Percentiles rank a stretch among this genome's conserved stretches.
phyloP scores from a whole-genome alignment of 2,113 vertebrate genomes.

The Apteryx owenii region DNA sequence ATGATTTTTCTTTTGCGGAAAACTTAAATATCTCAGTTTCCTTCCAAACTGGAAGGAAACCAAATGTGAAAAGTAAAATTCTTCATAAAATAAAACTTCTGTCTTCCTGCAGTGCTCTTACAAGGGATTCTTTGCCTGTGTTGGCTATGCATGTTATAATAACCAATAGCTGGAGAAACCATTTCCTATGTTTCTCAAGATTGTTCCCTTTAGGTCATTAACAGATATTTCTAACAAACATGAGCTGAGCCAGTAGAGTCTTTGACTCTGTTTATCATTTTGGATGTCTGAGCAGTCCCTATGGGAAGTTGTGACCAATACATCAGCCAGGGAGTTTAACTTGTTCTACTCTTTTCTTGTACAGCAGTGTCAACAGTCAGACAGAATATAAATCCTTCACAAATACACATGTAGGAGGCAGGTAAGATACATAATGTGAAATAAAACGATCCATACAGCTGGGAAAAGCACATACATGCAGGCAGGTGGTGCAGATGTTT shows the following conservation, averaged over 20 bases:
- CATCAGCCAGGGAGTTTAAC: slow-evolving; percentile 24
- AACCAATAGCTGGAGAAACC: slow-evolving; percentile 48
- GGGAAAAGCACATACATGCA: not conserved
- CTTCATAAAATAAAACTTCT: slow-evolving; percentile 29
- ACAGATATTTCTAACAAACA: slow-evolving; percentile 69
- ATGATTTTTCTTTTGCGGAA: slow-evolving; percentile 51
- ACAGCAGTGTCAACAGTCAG: not conserved
- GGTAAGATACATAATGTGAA: not conserved
- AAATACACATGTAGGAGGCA: not conserved
- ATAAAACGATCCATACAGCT: not conserved
- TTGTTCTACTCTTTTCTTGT: not conserved
- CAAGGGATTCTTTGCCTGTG: slow-evolving; percentile 16
- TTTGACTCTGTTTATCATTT: slow-evolving; percentile 56
- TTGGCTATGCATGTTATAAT: not conserved
- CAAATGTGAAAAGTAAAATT: slow-evolving; percentile 52
- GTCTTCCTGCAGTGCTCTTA: slow-evolving; percentile 33
- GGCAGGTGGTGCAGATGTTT: not conserved
- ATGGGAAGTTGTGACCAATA: slow-evolving; percentile 41
- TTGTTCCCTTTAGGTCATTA: slow-evolving; percentile 64
- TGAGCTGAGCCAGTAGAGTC: slow-evolving; percentile 32
- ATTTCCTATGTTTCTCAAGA: slow-evolving; percentile 32
- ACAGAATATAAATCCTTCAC: not conserved
- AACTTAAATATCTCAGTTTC: slow-evolving; percentile 37
- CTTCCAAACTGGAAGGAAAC: slow-evolving; percentile 51
- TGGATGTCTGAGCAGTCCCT: slow-evolving; percentile 33